Percentiles rank a stretch among this genome's conserved stretches.
These are phyloP conservation scores for Alloscopus bannaensis DNA, from an alignment of 2,888 invertebrate genomes.

Conservation along the genomic window DNA sequence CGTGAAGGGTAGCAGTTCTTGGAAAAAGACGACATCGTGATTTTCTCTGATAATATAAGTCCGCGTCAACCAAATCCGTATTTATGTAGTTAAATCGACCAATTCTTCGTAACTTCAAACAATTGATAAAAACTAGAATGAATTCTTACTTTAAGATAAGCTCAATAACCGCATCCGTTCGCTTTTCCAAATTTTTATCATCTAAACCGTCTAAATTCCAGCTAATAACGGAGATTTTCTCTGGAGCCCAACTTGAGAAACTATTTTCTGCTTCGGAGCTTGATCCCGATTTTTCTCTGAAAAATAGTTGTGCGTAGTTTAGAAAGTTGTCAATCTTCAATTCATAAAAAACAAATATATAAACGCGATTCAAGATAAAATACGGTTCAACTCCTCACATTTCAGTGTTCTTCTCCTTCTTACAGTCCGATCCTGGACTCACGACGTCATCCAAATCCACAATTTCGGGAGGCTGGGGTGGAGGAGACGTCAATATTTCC, in stretches of 20 bases:
- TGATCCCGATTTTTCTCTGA: constrained; percentile 55
- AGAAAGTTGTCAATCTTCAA: too few species aligned
- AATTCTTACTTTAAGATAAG: constrained; percentile 76
- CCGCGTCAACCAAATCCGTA: constrained; percentile 6
- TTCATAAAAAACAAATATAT: too few species aligned
- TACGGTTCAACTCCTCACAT: too few species aligned
- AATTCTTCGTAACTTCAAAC: not conserved
- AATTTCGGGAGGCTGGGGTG: constrained; percentile 9
- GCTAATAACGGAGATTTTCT: constrained; percentile 77
- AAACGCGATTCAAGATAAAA: too few species aligned
- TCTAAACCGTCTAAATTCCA: constrained; percentile 81
- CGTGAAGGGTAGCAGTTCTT: constrained; percentile 78
- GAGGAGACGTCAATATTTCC: constrained; percentile 19
- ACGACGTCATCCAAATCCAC: constrained; percentile 44
- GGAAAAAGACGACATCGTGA: constrained; percentile 79
- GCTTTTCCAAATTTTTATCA: constrained; percentile 76
- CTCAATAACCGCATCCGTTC: constrained; percentile 78
- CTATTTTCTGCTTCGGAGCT: constrained; percentile 19
- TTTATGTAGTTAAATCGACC: not conserved
- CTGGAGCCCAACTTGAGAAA: constrained; percentile 73
- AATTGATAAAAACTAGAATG: not conserved
- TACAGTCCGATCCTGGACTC: constrained; percentile 48
- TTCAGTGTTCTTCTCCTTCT: constrained; percentile 65
- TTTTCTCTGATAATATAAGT: constrained; percentile 76
- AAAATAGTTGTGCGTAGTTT: too few species aligned